These are phyloP conservation scores for Schizaphis graminum DNA, from an alignment of 2,888 invertebrate genomes.

Conservation along the genomic window DNA sequence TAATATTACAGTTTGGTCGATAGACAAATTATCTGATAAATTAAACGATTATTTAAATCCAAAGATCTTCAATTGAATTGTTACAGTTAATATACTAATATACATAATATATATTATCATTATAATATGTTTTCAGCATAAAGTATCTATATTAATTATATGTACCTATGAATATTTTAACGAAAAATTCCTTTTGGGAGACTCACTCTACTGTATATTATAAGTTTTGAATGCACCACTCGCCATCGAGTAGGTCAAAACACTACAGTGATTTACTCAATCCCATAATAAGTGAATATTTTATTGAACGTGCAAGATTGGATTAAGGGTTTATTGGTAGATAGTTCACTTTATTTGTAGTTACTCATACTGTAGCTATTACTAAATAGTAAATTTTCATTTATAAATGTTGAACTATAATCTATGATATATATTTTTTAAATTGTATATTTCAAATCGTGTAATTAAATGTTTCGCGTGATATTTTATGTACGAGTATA, in stretches of 20 bases:
- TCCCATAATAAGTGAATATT: not conserved
- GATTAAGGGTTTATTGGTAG: not conserved
- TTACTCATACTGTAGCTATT: not conserved
- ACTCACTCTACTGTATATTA: not conserved
- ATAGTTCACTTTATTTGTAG: not conserved
- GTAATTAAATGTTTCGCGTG: not conserved
- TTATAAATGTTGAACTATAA: not conserved
- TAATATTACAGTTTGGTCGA: not conserved
- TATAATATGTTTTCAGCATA: not conserved
- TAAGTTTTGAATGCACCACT: not conserved
- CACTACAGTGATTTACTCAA: not conserved
- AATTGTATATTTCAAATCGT: not conserved
- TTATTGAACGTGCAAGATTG: not conserved
- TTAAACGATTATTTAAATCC: not conserved
- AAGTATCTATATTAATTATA: not conserved
- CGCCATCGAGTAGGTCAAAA: not conserved
- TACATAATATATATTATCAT: not conserved
- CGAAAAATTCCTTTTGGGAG: not conserved
- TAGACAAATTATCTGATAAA: not conserved
- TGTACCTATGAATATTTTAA: not conserved
- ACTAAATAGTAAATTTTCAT: not conserved
- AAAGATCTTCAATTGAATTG: not conserved
- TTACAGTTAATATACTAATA: not conserved
- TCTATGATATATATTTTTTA: not conserved
- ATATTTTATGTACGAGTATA: not conserved